Evolutionary conservation across 2,888 invertebrate species (phyloP).

Genomic region (Eupelmus urozonus): DNA sequence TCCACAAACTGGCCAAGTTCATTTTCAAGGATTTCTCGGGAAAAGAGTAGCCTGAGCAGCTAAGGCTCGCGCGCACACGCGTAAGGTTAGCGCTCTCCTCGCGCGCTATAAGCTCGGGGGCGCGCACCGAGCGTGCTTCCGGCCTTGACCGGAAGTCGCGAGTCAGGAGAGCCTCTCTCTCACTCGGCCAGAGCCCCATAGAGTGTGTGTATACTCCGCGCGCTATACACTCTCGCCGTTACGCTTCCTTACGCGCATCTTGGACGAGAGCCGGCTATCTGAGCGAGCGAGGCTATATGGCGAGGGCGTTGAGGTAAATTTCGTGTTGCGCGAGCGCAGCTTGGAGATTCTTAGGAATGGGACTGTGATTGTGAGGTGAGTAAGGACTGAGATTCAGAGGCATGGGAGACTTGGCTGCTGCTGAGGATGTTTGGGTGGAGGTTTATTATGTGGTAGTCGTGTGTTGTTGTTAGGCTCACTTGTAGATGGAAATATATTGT

Average conservation of each 20-base stretch:
- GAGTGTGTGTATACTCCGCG: slow-evolving; percentile 36
- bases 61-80: not conserved
- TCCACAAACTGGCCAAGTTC: slow-evolving; percentile 47
- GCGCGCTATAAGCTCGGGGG: slow-evolving; percentile 66
- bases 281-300: too few relatives aligned
- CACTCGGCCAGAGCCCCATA: slow-evolving; percentile 65
- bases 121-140: slow-evolving; percentile 76
- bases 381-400: not conserved
- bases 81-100: slow-evolving; percentile 56
- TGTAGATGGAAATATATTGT: too few relatives aligned
- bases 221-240: slow-evolving; percentile 69
- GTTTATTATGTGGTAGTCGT: too few relatives aligned
- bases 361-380: not conserved
- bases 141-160: slow-evolving; percentile 77
- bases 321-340: too few relatives aligned
- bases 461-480: too few relatives aligned
- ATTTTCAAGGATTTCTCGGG: slow-evolving; percentile 56
- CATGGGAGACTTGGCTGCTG: not conserved
- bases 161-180: slow-evolving; percentile 72
- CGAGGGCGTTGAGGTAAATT: too few relatives aligned
- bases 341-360: too few relatives aligned
- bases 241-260: slow-evolving; percentile 75
- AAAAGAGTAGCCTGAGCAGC: not conserved
- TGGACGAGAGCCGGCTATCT: not conserved
- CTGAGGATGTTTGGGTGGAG: too few relatives aligned